phyloP scores from a whole-genome alignment of 2,888 invertebrate genomes.

The Xestia sexstrigata region DNA sequence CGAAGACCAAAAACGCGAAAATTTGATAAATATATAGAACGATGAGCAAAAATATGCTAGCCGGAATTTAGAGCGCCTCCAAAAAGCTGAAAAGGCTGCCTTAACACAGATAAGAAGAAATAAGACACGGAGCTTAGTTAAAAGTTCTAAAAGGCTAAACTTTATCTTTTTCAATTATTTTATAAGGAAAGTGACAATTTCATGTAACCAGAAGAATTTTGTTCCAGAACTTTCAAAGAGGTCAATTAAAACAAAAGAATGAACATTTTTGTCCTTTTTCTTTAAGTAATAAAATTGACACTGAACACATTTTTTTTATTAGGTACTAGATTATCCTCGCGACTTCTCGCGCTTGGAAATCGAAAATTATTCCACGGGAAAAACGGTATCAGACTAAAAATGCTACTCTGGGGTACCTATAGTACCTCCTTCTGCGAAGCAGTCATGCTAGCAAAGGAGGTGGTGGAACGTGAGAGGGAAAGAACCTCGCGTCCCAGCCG shows the following conservation, averaged over 20 bases:
- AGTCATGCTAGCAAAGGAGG: too few species aligned
- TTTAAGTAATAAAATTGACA: not conserved
- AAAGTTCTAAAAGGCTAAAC: slow-evolving; percentile 49
- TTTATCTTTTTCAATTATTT: slow-evolving; percentile 50
- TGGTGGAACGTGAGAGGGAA: too few species aligned
- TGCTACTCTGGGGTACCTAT: too few species aligned
- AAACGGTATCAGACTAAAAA: too few species aligned
- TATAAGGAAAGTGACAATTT: slow-evolving; percentile 42
- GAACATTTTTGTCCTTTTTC: not conserved
- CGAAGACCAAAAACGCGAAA: not conserved
- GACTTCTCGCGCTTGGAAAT: not conserved
- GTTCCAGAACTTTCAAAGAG: slow-evolving; percentile 2
- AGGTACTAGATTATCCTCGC: not conserved
- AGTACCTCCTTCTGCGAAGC: too few species aligned
- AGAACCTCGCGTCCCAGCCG: too few species aligned
- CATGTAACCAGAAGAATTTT: slow-evolving; percentile 8
- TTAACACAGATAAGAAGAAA: slow-evolving; percentile 50
- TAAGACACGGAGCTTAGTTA: slow-evolving; percentile 38
- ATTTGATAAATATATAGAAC: slow-evolving; percentile 6
- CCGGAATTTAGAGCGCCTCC: not conserved
- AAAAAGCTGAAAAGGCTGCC: slow-evolving; percentile 35
- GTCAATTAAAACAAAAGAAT: slow-evolving; percentile 12
- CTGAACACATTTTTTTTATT: not conserved
- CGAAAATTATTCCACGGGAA: not conserved
- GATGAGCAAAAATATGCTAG: slow-evolving; percentile 22